Conservation (phyloP, 37 sponge, comb jelly and placozoan genomes). For the Halichondria panicea region DNA sequence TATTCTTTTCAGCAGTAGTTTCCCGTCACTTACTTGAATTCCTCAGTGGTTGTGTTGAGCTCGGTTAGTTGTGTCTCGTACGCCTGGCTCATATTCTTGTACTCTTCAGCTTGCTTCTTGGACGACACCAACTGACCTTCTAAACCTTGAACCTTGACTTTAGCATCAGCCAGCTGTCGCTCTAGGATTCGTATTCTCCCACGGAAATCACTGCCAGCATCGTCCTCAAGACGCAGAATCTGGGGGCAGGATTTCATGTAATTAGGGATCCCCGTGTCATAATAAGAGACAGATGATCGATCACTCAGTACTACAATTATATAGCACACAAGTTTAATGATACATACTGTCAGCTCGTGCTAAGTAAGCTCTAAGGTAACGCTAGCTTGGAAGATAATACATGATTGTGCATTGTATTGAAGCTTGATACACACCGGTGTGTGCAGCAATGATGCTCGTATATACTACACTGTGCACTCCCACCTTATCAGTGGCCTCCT, state of each 20-base stretch:
- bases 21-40: slow-evolving; percentile 39
- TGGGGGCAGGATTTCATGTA: not conserved
- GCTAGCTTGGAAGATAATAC: too few species aligned
- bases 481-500: slow-evolving; percentile 13
- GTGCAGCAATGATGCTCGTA: too few species aligned
- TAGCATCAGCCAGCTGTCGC: slow-evolving; percentile 53
- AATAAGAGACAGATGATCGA: too few species aligned
- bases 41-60: slow-evolving; percentile 41
- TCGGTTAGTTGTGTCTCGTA: slow-evolving; percentile 83
- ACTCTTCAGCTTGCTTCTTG: slow-evolving; percentile 79
- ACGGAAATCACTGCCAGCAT: slow-evolving; percentile 64
- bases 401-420: too few species aligned
- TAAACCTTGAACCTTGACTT: slow-evolving; percentile 36
- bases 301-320: too few species aligned
- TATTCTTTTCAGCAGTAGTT: not conserved
- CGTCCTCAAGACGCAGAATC: slow-evolving; percentile 55
- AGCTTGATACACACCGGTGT: too few species aligned
- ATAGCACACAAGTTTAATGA: too few species aligned
- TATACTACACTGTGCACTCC: not conserved
- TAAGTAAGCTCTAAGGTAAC: too few species aligned
- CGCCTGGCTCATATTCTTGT: slow-evolving; percentile 68
- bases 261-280: too few species aligned
- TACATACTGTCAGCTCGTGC: too few species aligned
- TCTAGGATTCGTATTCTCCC: slow-evolving; percentile 48
- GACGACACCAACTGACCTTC: slow-evolving; percentile 65